phyloP scores from a whole-genome alignment of 2,113 vertebrate species.

The Muntiacus muntjak region DNA sequence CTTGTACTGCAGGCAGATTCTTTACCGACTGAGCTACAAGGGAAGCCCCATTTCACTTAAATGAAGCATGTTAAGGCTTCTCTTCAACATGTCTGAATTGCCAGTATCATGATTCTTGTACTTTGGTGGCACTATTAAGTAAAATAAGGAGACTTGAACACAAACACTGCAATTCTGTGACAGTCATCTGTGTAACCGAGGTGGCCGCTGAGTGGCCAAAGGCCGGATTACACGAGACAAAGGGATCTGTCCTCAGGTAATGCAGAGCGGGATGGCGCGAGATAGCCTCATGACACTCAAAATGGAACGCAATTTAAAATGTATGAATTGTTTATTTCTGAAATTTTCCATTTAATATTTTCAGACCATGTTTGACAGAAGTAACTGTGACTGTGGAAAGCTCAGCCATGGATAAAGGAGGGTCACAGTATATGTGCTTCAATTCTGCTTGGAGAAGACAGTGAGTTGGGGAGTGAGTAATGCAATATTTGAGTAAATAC shows the following conservation, averaged over 20 bases:
- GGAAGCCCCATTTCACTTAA: not conserved
- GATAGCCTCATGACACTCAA: not conserved
- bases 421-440: not conserved
- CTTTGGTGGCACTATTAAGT: not conserved
- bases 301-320: not conserved
- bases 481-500: not conserved
- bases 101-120: not conserved
- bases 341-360: not conserved
- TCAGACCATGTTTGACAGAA: not conserved
- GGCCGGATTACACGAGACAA: not conserved
- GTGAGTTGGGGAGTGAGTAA: not conserved
- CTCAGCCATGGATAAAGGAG: not conserved
- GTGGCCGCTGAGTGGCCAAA: not conserved
- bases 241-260: not conserved
- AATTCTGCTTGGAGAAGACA: not conserved
- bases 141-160: not conserved
- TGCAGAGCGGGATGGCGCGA: accelerated
- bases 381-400: not conserved
- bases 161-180: not conserved
- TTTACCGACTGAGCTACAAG: too few species aligned
- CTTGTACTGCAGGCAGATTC: too few species aligned
- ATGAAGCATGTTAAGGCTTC: not conserved
- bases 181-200: not conserved
- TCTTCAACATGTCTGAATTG: not conserved
- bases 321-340: not conserved